phyloP scores from a whole-genome alignment of 2,888 invertebrate genomes.

The Cloeon dipterum region DNA sequence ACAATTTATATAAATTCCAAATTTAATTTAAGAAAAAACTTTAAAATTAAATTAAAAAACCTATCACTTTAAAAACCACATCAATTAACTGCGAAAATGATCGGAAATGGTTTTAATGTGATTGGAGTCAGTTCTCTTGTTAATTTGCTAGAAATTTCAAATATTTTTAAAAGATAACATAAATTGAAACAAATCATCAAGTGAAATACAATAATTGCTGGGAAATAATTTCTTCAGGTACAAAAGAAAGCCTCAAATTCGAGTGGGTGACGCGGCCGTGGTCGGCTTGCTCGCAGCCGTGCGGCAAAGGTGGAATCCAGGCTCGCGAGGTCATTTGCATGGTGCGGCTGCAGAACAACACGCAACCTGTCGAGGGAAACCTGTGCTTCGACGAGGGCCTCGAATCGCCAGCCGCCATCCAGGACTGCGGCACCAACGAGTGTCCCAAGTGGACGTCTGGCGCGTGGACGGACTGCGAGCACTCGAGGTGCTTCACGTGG shows the following conservation, averaged over 20 bases:
- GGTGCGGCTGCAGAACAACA: conserved; percentile 30
- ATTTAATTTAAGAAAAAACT: no score
- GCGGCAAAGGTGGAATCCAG: conserved; percentile 49
- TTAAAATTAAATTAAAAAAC: no score
- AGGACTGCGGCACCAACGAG: conserved; percentile 38
- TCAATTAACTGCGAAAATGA: no score
- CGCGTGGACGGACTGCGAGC: conserved; percentile 47
- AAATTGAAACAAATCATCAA: no score
- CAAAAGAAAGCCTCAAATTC: conserved; percentile 30
- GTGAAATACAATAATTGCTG: no score
- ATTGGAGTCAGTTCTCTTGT: no score
- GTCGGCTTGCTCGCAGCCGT: conserved; percentile 66
- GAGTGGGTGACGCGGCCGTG: conserved; percentile 66
- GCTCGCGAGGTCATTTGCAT: conserved; percentile 49
- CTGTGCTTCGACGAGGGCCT: conserved; percentile 48
- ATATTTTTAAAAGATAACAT: no score
- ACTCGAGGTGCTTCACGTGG: conserved; percentile 49
- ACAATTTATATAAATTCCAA: no score
- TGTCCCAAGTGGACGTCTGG: conserved; percentile 50
- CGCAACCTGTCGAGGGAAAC: conserved; percentile 33
- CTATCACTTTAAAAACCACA: no score
- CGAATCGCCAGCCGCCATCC: conserved; percentile 33
- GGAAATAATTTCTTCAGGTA: no score
- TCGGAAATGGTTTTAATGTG: no score
- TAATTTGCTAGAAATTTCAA: no score